Evolutionary conservation across 2,888 invertebrate species (phyloP).

Genomic region (Orthonevra nobilis): DNA sequence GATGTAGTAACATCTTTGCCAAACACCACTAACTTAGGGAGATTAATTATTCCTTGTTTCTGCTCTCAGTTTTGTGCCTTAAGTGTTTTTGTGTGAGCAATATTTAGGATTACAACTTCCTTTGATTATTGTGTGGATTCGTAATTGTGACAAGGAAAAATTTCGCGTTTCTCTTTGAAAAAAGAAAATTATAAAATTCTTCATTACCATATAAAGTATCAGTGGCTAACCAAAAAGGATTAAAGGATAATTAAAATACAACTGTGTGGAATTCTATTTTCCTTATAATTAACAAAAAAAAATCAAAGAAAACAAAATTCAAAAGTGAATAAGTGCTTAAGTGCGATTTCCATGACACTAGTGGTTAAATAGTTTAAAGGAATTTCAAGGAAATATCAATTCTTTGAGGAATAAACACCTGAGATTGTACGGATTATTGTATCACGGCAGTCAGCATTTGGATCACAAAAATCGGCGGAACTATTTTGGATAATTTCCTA

Average conservation of each 20-base stretch:
- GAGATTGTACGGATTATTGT: constrained; percentile 21
- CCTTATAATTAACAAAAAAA: background rate
- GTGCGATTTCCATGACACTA: constrained; percentile 25
- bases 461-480: constrained; percentile 12
- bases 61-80: constrained; percentile 40
- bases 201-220: constrained; percentile 6
- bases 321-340: constrained; percentile 15
- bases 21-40: constrained; percentile 28
- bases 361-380: constrained; percentile 19
- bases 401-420: constrained; percentile 22
- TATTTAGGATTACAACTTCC: constrained; percentile 29
- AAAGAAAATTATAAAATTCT: too few species aligned
- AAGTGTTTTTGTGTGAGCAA: constrained; percentile 26
- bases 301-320: constrained; percentile 3
- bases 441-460: background rate
- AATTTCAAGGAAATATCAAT: too few species aligned
- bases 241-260: constrained; percentile 8
- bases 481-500: constrained; percentile 48
- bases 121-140: background rate
- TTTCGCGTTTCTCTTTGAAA: background rate
- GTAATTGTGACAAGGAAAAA: constrained; percentile 1
- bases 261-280: background rate
- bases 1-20: constrained; percentile 79
- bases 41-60: constrained; percentile 52
- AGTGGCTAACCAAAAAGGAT: constrained; percentile 31